Conservation (phyloP, 2,113 vertebrate species). For the Cynocephalus volans region DNA sequence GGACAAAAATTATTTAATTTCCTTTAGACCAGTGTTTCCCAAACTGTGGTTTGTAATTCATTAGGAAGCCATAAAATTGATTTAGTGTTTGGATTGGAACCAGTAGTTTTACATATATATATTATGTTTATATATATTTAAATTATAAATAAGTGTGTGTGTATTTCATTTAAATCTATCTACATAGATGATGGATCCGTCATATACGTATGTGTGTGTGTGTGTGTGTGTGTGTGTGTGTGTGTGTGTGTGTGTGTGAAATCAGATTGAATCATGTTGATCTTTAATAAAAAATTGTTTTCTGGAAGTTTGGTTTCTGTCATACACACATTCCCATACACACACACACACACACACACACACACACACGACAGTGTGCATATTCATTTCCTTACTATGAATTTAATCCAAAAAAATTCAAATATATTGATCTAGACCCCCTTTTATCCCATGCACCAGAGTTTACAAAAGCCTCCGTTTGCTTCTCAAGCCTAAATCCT, state of each 20-base stretch:
- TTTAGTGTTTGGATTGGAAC: neutral
- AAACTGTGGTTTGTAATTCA: neutral
- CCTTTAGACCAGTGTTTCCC: neutral
- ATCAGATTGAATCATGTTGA: neutral
- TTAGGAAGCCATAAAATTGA: neutral
- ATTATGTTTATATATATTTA: neutral
- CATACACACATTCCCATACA: neutral
- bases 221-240: neutral
- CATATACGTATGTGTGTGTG: too few species aligned
- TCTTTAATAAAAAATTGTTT: constrained; percentile 12
- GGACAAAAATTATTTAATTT: neutral
- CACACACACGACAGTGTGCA: too few species aligned
- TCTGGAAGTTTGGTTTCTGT: neutral
- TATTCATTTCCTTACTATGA: neutral
- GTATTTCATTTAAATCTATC: neutral
- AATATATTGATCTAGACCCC: neutral
- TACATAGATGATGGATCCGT: neutral
- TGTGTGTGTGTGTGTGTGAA: neutral
- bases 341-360: neutral
- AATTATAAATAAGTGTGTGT: neutral
- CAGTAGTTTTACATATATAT: neutral
- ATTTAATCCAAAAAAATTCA: neutral
- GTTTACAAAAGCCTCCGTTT: neutral
- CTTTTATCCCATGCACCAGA: neutral
- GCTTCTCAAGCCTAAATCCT: neutral